Conservation (phyloP, 2,113 vertebrate species). For the Globicephala melas region DNA sequence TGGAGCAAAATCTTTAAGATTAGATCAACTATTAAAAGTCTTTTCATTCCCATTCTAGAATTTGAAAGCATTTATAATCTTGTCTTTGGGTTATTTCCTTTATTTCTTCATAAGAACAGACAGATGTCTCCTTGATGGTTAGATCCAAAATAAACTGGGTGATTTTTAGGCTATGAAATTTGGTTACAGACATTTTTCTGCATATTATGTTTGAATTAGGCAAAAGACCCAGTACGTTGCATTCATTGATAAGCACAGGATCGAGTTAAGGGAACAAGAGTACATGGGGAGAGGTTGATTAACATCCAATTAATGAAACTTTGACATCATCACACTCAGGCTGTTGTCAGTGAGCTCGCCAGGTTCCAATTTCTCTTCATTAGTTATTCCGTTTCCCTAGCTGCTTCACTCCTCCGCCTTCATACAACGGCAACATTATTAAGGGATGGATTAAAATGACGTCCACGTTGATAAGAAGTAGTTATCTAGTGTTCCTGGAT, state of each 20-base stretch:
- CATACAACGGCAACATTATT: slow-evolving; percentile 23
- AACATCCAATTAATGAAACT: slow-evolving; percentile 53
- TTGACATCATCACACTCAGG: slow-evolving; percentile 34
- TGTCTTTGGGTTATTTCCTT: not conserved
- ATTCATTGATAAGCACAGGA: not conserved
- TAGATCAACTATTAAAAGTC: not conserved
- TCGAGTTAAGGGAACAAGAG: slow-evolving; percentile 27
- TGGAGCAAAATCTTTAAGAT: not conserved
- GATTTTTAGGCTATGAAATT: not conserved
- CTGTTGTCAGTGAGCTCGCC: slow-evolving; percentile 38
- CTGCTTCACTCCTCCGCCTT: not conserved
- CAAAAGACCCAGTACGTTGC: not conserved
- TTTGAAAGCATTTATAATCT: slow-evolving; percentile 1
- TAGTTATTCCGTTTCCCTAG: slow-evolving; percentile 5
- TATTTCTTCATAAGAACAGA: not conserved
- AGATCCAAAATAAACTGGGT: not conserved
- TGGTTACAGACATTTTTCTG: not conserved
- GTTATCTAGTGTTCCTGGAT: slow-evolving; percentile 50
- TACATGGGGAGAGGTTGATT: not conserved
- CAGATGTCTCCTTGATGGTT: not conserved
- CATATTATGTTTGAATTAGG: not conserved
- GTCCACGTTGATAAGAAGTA: slow-evolving; percentile 28
- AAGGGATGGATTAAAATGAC: slow-evolving; percentile 54
- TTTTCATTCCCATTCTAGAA: not conserved
- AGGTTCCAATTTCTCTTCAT: slow-evolving; percentile 48